Conservation (phyloP, 2,888 invertebrate species). For the Actias luna region DNA sequence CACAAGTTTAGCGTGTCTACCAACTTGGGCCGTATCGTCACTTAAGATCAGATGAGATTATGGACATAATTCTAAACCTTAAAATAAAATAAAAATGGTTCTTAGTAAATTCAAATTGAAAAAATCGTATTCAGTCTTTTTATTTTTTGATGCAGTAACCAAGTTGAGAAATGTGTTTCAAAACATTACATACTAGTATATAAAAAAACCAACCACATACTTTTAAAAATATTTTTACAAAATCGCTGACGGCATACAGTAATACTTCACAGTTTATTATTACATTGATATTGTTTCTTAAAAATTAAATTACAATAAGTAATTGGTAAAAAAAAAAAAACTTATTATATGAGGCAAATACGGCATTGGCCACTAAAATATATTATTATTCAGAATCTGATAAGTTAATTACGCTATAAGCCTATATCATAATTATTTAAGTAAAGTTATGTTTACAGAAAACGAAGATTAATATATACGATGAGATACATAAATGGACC, state of each 20-base stretch:
- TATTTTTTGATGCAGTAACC: background rate
- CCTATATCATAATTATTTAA: background rate
- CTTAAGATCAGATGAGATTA: too few species aligned
- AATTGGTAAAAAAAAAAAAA: background rate
- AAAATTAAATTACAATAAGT: background rate
- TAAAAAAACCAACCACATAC: background rate
- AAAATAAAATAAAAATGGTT: background rate
- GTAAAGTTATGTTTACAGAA: background rate
- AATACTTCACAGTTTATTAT: background rate
- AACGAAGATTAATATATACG: background rate
- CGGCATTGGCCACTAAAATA: background rate
- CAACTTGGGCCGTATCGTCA: too few species aligned
- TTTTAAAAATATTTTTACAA: background rate
- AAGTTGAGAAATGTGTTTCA: background rate
- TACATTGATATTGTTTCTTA: background rate
- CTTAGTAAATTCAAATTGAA: background rate
- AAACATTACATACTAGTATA: too few species aligned
- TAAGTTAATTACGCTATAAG: background rate
- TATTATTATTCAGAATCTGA: background rate
- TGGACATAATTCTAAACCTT: too few species aligned
- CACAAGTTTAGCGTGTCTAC: too few species aligned
- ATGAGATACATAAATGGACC: background rate
- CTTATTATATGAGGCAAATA: background rate
- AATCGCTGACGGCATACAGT: background rate
- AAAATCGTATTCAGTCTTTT: background rate